Evolutionary conservation across 2,113 vertebrate genomes (phyloP).

Genomic region (Otus sunia): DNA sequence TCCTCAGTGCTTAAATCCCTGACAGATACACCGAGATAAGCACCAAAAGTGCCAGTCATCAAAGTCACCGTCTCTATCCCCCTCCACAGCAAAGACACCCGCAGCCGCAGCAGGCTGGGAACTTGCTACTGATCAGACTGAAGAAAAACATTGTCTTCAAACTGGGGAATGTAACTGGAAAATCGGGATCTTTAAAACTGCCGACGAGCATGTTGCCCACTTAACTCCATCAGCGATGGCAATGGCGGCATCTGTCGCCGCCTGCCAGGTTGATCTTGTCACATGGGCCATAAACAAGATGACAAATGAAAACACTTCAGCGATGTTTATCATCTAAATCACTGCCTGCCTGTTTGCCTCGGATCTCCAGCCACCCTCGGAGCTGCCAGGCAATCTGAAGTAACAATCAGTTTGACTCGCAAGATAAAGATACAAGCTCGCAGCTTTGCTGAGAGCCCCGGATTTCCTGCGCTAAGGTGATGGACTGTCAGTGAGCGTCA

Average conservation of each 20-base stretch:
- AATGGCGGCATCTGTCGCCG: not conserved
- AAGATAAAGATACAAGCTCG: not conserved
- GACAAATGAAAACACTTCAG: constrained; percentile 31
- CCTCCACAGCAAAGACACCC: not conserved
- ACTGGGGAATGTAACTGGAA: not conserved
- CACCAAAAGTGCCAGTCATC: not conserved
- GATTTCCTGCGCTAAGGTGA: not conserved
- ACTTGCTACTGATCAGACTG: not conserved
- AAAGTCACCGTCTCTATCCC: accelerated
- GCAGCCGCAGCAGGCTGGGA: not conserved
- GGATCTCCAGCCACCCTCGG: not conserved
- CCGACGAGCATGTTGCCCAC: not conserved
- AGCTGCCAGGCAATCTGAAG: not conserved
- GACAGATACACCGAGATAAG: not conserved
- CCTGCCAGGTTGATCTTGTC: constrained; percentile 35
- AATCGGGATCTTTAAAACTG: not conserved
- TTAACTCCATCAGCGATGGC: not conserved
- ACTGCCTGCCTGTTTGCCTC: not conserved
- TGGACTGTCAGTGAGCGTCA: not conserved
- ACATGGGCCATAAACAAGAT: not conserved
- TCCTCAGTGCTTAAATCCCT: not conserved
- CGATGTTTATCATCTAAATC: constrained; percentile 41
- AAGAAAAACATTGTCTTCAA: not conserved
- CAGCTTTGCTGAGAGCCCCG: not conserved
- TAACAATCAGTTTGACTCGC: not conserved